Conservation (phyloP, 2,113 vertebrate genomes). For the Fulmarus glacialis region DNA sequence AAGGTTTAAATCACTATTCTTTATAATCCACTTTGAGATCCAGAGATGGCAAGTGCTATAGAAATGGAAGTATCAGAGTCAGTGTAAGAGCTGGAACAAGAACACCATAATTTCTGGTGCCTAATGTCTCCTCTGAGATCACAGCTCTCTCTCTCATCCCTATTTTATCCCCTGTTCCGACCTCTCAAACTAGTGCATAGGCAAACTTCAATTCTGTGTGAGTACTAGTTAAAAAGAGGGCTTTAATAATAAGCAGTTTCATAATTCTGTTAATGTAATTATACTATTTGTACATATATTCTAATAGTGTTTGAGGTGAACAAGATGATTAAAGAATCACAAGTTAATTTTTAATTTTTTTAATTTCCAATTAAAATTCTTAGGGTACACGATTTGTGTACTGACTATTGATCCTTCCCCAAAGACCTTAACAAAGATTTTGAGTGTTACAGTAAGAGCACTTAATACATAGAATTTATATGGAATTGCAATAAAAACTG, state of each 20-base stretch:
- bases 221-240: background rate
- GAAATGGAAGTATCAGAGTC: conserved; percentile 71
- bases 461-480: background rate
- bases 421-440: background rate
- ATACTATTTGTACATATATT: background rate
- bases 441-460: background rate
- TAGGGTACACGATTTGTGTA: background rate
- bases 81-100: conserved; percentile 63
- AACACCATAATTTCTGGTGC: conserved; percentile 59
- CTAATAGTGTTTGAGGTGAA: background rate
- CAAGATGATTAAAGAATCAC: background rate
- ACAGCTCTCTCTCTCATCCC: conserved; percentile 27
- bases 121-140: conserved; percentile 39
- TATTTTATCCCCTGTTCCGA: background rate
- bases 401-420: background rate
- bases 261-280: background rate
- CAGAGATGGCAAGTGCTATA: conserved; percentile 73
- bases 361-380: background rate
- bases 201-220: background rate
- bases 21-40: conserved; percentile 76
- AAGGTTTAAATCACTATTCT: conserved; percentile 73
- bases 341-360: too few relatives aligned
- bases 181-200: background rate
- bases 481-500: background rate
- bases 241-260: background rate